Percentiles rank a stretch among this genome's conserved stretches.
These are phyloP conservation scores for Ylistrum balloti DNA, from an alignment of 1,140 invertebrate species.

Conservation along the genomic window DNA sequence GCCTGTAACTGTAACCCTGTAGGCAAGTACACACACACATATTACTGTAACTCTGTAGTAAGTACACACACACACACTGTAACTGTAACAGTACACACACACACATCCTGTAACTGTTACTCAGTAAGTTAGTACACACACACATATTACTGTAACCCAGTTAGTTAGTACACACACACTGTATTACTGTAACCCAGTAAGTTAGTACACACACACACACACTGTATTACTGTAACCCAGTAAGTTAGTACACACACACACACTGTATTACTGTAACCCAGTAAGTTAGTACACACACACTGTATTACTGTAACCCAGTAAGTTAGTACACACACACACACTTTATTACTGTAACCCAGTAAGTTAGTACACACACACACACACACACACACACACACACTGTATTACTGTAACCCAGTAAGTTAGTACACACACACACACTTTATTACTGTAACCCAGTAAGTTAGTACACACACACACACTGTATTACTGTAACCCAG, in stretches of 20 bases:
- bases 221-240: neutral
- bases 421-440: neutral
- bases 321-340: neutral
- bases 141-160: neutral
- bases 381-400: neutral
- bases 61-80: neutral
- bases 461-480: neutral
- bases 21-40: neutral
- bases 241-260: neutral
- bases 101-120: neutral
- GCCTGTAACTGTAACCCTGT: neutral
- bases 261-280: neutral
- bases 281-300: neutral
- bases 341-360: neutral
- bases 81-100: too few species aligned
- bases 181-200: neutral
- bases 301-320: neutral
- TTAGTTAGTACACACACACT: neutral
- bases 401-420: conserved; percentile 10
- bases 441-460: neutral
- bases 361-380: neutral
- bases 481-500: neutral
- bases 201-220: neutral
- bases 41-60: neutral
- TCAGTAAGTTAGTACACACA: neutral